These are phyloP conservation scores for Nothoprocta perdicaria DNA, from an alignment of 2,113 vertebrate species.

Conservation along the genomic window DNA sequence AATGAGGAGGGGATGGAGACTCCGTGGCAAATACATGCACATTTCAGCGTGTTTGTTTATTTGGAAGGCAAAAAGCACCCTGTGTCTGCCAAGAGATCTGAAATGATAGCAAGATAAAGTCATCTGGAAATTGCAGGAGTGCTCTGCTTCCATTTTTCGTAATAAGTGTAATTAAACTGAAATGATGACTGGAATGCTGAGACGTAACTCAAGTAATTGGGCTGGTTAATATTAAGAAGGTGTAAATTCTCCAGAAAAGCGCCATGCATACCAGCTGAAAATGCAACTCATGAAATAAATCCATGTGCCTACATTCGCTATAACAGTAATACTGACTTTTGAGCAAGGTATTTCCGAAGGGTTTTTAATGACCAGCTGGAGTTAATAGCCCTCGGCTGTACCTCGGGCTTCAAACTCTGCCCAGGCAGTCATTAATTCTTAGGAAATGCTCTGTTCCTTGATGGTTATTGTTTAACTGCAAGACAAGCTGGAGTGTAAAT, in stretches of 20 bases:
- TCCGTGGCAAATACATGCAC: background rate
- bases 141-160: background rate
- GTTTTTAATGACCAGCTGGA: slow-evolving; percentile 69
- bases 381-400: slow-evolving; percentile 63
- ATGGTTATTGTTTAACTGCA: slow-evolving; percentile 46
- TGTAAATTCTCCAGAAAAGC: slow-evolving; percentile 57
- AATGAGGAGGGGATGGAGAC: background rate
- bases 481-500: slow-evolving; percentile 35
- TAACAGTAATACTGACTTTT: slow-evolving; percentile 53
- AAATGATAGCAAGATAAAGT: background rate
- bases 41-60: background rate
- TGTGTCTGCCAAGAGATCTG: background rate
- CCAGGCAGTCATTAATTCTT: slow-evolving; percentile 62
- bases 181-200: background rate
- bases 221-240: slow-evolving; percentile 21
- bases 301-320: slow-evolving; percentile 57
- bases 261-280: slow-evolving; percentile 55
- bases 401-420: slow-evolving; percentile 46
- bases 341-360: slow-evolving; percentile 57
- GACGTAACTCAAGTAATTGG: slow-evolving; percentile 25
- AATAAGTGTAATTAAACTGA: slow-evolving; percentile 30
- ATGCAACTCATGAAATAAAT: slow-evolving; percentile 48
- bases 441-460: slow-evolving; percentile 59
- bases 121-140: background rate
- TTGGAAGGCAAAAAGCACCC: background rate